These are phyloP conservation scores for Larimichthys crocea DNA, from an alignment of 2,113 vertebrate species.

Conservation along the genomic window DNA sequence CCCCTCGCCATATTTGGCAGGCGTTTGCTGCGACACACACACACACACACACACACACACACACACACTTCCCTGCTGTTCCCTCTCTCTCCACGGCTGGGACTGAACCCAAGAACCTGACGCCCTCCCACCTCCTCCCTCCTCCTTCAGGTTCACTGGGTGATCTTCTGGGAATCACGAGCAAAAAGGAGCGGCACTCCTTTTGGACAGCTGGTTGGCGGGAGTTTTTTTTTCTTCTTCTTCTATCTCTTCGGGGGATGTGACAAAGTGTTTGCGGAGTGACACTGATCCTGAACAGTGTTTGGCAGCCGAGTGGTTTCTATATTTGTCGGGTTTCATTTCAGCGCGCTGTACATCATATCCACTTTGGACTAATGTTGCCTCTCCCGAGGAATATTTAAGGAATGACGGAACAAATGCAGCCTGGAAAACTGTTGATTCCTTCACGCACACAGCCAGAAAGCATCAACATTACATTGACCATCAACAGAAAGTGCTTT, in stretches of 20 bases:
- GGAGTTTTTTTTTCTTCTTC: constrained; percentile 8
- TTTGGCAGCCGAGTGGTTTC: constrained; percentile 5
- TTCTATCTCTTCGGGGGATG: neutral
- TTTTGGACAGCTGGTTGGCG: constrained; percentile 51
- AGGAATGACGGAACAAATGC: neutral
- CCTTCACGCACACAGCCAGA: neutral
- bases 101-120: constrained; percentile 64
- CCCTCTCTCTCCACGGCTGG: constrained; percentile 29
- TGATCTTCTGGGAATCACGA: constrained; percentile 53
- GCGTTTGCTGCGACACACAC: constrained; percentile 22
- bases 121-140: neutral
- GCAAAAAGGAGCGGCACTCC: constrained; percentile 17
- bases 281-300: constrained; percentile 16
- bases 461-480: neutral
- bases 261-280: constrained; percentile 28
- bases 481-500: neutral
- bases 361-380: neutral
- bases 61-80: constrained; percentile 36
- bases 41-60: constrained; percentile 6
- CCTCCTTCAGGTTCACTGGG: constrained; percentile 44
- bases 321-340: neutral
- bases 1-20: constrained; percentile 66
- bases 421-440: too few relatives aligned
- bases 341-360: neutral
- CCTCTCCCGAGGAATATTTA: neutral